Percentiles rank a stretch among this genome's conserved stretches.
These are phyloP conservation scores for Prionailurus viverrinus DNA, from an alignment of 2,113 vertebrate genomes.

Conservation along the genomic window DNA sequence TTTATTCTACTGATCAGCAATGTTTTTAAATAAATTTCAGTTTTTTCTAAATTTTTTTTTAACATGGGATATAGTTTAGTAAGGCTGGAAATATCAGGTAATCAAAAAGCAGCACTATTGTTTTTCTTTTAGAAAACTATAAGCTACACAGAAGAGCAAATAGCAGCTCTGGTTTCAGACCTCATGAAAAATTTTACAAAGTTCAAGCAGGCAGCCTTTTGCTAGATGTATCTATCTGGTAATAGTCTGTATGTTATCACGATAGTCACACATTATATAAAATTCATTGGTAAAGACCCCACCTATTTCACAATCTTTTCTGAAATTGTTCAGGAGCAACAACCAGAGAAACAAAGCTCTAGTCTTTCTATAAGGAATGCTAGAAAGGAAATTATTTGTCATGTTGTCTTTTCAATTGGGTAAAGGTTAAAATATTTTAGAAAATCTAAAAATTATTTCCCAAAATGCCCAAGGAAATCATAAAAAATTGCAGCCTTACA, in stretches of 20 bases:
- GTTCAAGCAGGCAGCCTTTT: slow-evolving; percentile 78
- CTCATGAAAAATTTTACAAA: slow-evolving; percentile 80
- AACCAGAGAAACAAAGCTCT: slow-evolving; percentile 76
- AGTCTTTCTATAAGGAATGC: not conserved
- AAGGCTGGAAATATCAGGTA: slow-evolving; percentile 36
- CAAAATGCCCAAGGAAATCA: slow-evolving; percentile 10
- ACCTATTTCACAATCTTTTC: slow-evolving; percentile 82
- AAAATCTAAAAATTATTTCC: slow-evolving; percentile 41
- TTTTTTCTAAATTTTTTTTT: not conserved
- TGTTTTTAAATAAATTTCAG: not conserved
- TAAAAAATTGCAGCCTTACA: slow-evolving; percentile 15
- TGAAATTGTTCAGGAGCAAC: slow-evolving; percentile 81
- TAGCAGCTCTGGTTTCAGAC: slow-evolving; percentile 66
- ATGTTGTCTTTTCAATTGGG: slow-evolving; percentile 41
- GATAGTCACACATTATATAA: slow-evolving; percentile 81
- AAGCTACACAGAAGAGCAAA: slow-evolving; percentile 52
- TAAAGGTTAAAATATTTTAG: slow-evolving; percentile 38
- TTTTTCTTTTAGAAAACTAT: slow-evolving; percentile 37
- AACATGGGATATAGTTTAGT: not conserved
- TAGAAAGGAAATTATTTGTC: not conserved
- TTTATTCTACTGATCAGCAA: not conserved
- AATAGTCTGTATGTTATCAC: slow-evolving; percentile 83
- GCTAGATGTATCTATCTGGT: slow-evolving; percentile 81
- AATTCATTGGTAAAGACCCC: slow-evolving; percentile 80
- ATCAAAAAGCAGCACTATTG: not conserved